These are phyloP conservation scores for Lissocephala sabroskyi DNA, from an alignment of 2,888 invertebrate genomes.

Conservation along the genomic window DNA sequence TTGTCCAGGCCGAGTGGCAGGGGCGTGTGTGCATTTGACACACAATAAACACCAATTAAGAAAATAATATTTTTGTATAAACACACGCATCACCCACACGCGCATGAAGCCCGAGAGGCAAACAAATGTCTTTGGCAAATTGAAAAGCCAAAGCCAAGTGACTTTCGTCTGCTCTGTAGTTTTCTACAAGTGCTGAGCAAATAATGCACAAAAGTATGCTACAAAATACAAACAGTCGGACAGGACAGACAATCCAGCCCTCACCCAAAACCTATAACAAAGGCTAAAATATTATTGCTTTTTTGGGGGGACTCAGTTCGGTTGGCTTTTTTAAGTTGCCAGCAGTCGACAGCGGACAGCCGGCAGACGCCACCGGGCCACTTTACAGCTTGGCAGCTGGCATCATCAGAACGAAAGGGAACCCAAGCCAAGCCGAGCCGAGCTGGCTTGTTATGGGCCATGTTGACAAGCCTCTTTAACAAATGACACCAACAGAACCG, in stretches of 20 bases:
- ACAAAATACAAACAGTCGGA: conserved; percentile 54
- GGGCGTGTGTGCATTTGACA: conserved; percentile 35
- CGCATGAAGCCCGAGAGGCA: conserved; percentile 24
- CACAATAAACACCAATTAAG: conserved; percentile 63
- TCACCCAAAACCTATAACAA: conserved; percentile 50
- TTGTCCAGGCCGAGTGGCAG: too few relatives aligned
- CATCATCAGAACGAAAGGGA: too few relatives aligned
- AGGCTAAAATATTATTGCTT: conserved; percentile 63
- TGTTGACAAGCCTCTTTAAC: conserved; percentile 71
- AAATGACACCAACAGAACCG: conserved; percentile 66
- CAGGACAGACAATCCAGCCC: conserved; percentile 11
- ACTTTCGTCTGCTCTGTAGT: conserved; percentile 24
- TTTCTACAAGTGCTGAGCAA: conserved; percentile 56
- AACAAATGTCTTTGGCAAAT: conserved; percentile 49
- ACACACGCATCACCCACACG: background rate
- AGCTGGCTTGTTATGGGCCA: conserved; percentile 65
- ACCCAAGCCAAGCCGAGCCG: conserved; percentile 14
- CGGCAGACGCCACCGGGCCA: too few relatives aligned
- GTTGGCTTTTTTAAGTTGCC: conserved; percentile 13
- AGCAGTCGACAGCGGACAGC: too few relatives aligned
- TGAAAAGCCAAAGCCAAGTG: conserved; percentile 47
- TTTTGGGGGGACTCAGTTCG: too few relatives aligned
- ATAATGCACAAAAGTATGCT: conserved; percentile 60
- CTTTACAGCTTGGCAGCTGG: background rate
- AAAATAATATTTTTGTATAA: conserved; percentile 61